Conservation (phyloP, 2,888 invertebrate species). For the Drosophila rellima region DNA sequence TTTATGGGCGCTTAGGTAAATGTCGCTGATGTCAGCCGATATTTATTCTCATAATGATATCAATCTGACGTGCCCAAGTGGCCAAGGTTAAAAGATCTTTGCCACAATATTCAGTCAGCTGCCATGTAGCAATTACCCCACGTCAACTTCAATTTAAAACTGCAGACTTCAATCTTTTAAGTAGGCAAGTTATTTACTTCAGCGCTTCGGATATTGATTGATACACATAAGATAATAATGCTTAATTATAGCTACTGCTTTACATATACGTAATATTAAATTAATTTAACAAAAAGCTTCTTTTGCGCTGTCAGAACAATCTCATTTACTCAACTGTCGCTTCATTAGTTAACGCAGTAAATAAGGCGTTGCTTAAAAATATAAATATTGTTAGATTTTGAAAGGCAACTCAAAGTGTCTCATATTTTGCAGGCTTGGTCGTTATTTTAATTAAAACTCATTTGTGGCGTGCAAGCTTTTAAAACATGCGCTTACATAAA, state of each 20-base stretch:
- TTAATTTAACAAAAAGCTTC: not conserved
- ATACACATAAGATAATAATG: not conserved
- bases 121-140: conserved; percentile 13
- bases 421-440: conserved; percentile 7
- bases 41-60: conserved; percentile 40
- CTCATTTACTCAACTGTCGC: not conserved
- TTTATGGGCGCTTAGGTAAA: conserved; percentile 67
- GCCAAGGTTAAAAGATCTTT: conserved; percentile 34
- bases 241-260: not conserved
- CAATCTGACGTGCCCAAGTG: conserved; percentile 55
- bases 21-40: conserved; percentile 48
- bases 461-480: conserved; percentile 34
- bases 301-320: not conserved
- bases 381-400: not conserved
- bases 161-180: not conserved
- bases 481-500: conserved; percentile 11
- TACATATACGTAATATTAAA: not conserved
- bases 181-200: not conserved
- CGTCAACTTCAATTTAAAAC: conserved; percentile 6
- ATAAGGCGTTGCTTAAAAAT: not conserved
- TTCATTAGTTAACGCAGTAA: not conserved
- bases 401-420: conserved; percentile 2
- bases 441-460: conserved; percentile 59
- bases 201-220: not conserved
- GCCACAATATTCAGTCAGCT: conserved; percentile 17